phyloP scores from a whole-genome alignment of 2,113 vertebrate species.

The Lampris megalopsis region DNA sequence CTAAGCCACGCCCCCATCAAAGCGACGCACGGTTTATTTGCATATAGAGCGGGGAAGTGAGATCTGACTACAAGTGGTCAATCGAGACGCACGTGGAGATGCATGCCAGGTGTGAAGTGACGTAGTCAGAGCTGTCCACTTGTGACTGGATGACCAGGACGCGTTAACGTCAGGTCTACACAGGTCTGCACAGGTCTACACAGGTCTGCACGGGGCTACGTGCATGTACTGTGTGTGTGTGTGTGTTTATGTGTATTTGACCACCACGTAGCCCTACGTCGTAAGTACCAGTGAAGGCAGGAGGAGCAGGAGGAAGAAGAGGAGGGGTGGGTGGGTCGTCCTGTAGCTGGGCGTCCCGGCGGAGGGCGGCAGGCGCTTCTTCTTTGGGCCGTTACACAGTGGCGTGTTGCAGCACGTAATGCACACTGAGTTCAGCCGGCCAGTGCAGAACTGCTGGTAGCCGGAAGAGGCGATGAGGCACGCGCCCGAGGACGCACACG shows the following conservation, averaged over 20 bases:
- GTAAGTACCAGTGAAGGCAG: slow-evolving; percentile 47
- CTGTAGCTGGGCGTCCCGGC: accelerated
- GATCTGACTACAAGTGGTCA: too few relatives aligned
- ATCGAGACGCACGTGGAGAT: too few relatives aligned
- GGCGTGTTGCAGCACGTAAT: slow-evolving; percentile 98
- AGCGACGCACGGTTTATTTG: too few relatives aligned
- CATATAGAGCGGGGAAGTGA: too few relatives aligned
- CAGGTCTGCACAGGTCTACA: too few relatives aligned
- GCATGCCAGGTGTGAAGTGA: too few relatives aligned
- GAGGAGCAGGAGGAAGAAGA: slow-evolving; percentile 58
- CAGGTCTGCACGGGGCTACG: too few relatives aligned
- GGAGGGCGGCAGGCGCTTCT: slow-evolving; percentile 83
- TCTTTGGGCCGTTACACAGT: slow-evolving; percentile 94
- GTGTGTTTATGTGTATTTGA: too few relatives aligned
- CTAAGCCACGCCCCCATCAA: too few relatives aligned
- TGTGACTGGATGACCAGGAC: too few relatives aligned
- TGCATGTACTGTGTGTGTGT: neutral
- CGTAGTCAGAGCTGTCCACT: too few relatives aligned
- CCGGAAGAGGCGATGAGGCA: slow-evolving; percentile 97
- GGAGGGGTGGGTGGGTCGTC: accelerated
- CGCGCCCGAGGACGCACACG: slow-evolving; percentile 92
- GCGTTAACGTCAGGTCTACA: too few relatives aligned
- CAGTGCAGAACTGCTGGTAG: slow-evolving; percentile 98
- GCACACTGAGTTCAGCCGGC: slow-evolving; percentile 95
- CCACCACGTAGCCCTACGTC: neutral